A percentile compares a stretch with the other conserved stretches of the same genome.
These are phyloP conservation scores for Thermophis baileyi DNA, from an alignment of 2,113 vertebrate species.

Conservation along the genomic window DNA sequence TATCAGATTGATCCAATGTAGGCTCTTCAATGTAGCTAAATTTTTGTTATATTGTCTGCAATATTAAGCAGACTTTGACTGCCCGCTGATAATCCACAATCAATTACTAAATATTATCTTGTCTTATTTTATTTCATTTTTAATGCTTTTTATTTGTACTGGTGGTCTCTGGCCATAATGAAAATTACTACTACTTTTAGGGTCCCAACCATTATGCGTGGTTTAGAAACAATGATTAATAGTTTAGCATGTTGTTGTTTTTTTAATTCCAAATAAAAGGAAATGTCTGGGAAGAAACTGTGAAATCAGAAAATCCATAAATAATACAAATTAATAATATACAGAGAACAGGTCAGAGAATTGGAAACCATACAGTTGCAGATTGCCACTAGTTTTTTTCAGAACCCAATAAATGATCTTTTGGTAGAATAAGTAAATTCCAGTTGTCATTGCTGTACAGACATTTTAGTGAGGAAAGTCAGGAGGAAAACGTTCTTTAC, in stretches of 20 bases:
- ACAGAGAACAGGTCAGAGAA: neutral
- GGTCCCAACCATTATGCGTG: neutral
- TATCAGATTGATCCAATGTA: neutral
- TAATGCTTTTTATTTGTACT: neutral
- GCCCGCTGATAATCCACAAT: neutral
- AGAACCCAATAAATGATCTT: neutral
- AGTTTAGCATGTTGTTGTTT: neutral
- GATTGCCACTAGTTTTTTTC: neutral
- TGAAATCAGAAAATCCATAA: neutral
- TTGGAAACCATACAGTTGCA: neutral
- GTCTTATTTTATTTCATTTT: neutral
- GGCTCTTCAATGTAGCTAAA: neutral
- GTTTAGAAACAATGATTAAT: neutral
- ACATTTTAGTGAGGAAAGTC: neutral
- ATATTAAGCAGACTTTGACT: neutral
- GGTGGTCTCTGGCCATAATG: neutral
- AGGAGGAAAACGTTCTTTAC: neutral
- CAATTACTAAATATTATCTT: neutral
- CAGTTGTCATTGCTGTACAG: neutral
- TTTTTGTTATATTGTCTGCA: neutral
- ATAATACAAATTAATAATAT: neutral
- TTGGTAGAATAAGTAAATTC: neutral
- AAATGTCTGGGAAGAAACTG: neutral
- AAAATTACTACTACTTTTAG: neutral
- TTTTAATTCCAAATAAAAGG: neutral